phyloP scores from a whole-genome alignment of 2,113 vertebrate genomes.

The Mus spicilegus region DNA sequence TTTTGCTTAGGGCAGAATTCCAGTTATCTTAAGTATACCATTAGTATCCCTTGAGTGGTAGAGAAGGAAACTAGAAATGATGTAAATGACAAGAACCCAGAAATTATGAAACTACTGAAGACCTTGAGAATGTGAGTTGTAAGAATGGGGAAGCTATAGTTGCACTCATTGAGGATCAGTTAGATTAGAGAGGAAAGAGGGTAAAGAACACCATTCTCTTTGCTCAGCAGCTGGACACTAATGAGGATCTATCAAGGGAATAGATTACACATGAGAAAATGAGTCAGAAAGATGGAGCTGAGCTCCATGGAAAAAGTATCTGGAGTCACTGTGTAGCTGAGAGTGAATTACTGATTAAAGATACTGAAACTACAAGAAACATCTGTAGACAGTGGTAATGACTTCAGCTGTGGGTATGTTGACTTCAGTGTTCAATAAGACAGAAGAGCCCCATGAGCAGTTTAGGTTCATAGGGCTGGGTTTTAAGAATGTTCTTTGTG shows the following conservation, averaged over 20 bases:
- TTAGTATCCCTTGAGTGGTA: neutral
- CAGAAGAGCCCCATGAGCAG: neutral
- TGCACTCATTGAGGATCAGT: neutral
- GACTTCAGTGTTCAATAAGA: too few species aligned
- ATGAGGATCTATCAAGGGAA: neutral
- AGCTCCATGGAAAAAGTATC: neutral
- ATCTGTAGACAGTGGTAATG: neutral
- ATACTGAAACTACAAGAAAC: neutral
- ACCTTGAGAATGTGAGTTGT: neutral
- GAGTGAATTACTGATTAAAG: too few species aligned
- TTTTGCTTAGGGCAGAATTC: rapidly evolving
- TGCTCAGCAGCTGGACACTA: neutral
- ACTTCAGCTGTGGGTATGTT: neutral
- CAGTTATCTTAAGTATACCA: neutral
- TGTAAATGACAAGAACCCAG: neutral
- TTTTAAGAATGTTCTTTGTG: neutral
- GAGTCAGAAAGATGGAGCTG: neutral
- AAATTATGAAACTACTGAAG: neutral
- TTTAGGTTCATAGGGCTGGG: too few species aligned
- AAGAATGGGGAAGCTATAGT: too few species aligned
- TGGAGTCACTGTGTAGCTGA: neutral
- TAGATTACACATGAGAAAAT: neutral
- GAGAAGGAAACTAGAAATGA: neutral
- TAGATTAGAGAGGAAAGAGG: neutral
- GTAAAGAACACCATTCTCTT: neutral